Conservation (phyloP, 2,888 invertebrate species). For the Nemotelus nigrinus region DNA sequence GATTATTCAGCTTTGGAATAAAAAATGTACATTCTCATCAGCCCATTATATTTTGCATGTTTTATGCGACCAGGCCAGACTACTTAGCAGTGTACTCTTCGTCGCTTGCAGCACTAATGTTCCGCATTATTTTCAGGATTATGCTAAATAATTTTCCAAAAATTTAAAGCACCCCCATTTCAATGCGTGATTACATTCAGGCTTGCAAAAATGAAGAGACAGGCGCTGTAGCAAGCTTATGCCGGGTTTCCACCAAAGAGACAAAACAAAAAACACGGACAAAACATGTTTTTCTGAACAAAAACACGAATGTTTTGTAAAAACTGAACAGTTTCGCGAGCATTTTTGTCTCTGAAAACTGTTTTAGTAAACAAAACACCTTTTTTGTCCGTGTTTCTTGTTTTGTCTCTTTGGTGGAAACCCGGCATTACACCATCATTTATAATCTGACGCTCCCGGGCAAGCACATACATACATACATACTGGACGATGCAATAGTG, state of each 20-base stretch:
- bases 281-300: too few relatives aligned
- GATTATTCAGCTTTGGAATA: conserved; percentile 29
- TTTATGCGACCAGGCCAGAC: background rate
- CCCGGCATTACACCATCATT: conserved; percentile 30
- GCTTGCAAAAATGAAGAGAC: background rate
- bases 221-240: background rate
- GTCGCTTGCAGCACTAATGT: background rate
- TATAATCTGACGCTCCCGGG: conserved; percentile 17
- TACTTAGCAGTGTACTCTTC: too few relatives aligned
- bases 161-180: background rate
- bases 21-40: background rate
- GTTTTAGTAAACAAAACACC: too few relatives aligned
- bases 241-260: too few relatives aligned
- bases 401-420: too few relatives aligned
- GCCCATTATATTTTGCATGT: background rate
- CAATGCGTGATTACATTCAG: background rate
- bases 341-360: too few relatives aligned
- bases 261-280: too few relatives aligned
- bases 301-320: too few relatives aligned
- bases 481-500: background rate
- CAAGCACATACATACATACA: background rate
- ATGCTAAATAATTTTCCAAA: conserved; percentile 38
- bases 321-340: too few relatives aligned
- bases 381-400: too few relatives aligned
- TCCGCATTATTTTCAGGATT: conserved; percentile 25